phyloP scores from a whole-genome alignment of 1,140 invertebrate genomes.

The Coboldia fuscipes region DNA sequence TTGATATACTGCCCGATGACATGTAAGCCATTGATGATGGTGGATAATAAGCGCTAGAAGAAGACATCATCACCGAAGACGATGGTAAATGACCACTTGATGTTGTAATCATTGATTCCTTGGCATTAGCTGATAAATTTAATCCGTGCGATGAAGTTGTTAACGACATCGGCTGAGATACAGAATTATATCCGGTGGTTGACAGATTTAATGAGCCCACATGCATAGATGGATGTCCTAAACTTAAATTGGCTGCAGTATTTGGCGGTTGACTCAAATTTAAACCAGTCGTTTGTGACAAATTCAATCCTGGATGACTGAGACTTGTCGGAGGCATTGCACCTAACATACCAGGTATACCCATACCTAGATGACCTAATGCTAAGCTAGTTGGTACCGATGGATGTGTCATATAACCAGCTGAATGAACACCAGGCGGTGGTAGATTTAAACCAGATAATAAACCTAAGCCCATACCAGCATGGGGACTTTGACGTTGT shows the following conservation, averaged over 20 bases:
- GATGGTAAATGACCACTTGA: background rate
- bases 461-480: slow-evolving; percentile 15
- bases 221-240: background rate
- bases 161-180: background rate
- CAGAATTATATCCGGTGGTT: background rate
- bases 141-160: background rate
- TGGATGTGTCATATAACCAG: slow-evolving; percentile 11
- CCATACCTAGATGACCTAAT: slow-evolving; percentile 7
- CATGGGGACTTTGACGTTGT: slow-evolving; percentile 14
- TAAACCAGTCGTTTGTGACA: background rate
- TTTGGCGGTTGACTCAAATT: background rate
- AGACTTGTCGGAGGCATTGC: background rate
- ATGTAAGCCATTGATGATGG: background rate
- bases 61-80: background rate
- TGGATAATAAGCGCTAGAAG: background rate
- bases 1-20: background rate
- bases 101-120: background rate
- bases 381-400: slow-evolving; percentile 10
- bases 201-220: background rate
- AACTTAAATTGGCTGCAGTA: background rate
- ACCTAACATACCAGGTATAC: background rate
- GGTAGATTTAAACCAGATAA: slow-evolving; percentile 8
- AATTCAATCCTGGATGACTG: background rate
- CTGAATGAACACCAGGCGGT: slow-evolving; percentile 8
- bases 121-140: background rate